Evolutionary conservation across 53 echinoderm and acorn worm species (phyloP).

Genomic region (Patiria pectinifera): DNA sequence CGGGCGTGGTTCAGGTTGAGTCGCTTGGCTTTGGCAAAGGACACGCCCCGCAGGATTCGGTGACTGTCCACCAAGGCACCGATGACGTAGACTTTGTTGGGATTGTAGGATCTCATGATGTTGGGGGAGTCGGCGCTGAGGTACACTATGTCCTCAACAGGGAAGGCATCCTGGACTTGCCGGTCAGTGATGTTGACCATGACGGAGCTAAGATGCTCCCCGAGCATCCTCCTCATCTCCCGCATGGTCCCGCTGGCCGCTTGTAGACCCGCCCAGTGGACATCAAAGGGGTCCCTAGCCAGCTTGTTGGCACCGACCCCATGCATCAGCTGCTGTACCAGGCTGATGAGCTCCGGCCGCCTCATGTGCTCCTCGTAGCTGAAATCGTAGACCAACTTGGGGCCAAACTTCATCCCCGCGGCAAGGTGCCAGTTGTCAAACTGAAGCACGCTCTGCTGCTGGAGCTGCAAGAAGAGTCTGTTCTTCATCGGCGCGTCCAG

Average conservation of each 20-base stretch:
- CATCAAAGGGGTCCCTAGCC: constrained; percentile 78
- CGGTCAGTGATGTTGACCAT: constrained; percentile 78
- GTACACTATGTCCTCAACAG: constrained; percentile 80
- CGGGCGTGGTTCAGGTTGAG: constrained; percentile 78
- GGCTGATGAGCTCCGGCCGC: constrained; percentile 71
- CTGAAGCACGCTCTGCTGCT: constrained; percentile 20
- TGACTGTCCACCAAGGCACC: constrained; percentile 89
- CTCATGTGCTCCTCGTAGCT: constrained; percentile 85
- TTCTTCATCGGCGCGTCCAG: constrained; percentile 39
- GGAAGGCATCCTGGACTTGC: constrained; percentile 80
- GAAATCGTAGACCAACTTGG: constrained; percentile 84
- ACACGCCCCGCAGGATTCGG: constrained; percentile 65
- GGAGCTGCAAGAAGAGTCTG: constrained; percentile 21
- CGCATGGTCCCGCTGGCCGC: constrained; percentile 53
- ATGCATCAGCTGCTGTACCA: constrained; percentile 75
- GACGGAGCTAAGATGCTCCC: constrained; percentile 41
- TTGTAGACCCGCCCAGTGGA: constrained; percentile 77
- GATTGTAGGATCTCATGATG: constrained; percentile 74
- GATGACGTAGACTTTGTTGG: constrained; percentile 80
- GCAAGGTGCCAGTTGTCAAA: constrained; percentile 80
- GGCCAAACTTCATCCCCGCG: constrained; percentile 89
- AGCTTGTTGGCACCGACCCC: constrained; percentile 71
- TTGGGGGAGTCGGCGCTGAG: constrained; percentile 91
- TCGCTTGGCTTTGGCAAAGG: constrained; percentile 85
- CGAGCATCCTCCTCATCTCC: constrained; percentile 69